phyloP scores from a whole-genome alignment of 2,888 invertebrate species.

The Ernsta delagoae region DNA sequence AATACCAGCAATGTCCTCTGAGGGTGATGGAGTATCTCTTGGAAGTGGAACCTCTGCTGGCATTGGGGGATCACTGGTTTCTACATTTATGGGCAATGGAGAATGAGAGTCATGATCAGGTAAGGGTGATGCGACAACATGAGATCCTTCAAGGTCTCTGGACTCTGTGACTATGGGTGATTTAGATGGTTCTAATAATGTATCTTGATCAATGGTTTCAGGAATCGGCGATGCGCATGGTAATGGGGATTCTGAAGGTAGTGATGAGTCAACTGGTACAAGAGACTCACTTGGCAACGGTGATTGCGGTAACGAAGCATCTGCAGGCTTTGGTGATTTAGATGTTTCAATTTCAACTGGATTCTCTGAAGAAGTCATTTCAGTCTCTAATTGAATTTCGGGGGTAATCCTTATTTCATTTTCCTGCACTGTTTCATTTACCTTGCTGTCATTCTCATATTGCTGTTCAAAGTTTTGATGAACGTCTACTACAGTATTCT shows the following conservation, averaged over 20 bases:
- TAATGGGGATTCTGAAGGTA: constrained; percentile 46
- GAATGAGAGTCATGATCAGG: constrained; percentile 27
- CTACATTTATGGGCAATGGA: constrained; percentile 27
- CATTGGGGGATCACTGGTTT: constrained; percentile 40
- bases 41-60: constrained; percentile 47
- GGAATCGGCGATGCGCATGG: constrained; percentile 46
- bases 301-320: constrained; percentile 44
- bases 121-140: constrained; percentile 40
- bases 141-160: constrained; percentile 34
- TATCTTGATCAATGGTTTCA: constrained; percentile 25
- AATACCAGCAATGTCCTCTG: constrained; percentile 30
- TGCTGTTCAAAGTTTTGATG: constrained; percentile 49
- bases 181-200: constrained; percentile 39
- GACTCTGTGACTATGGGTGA: constrained; percentile 38
- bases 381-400: constrained; percentile 39
- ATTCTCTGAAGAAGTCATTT: constrained; percentile 29
- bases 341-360: constrained; percentile 30
- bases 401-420: constrained; percentile 33
- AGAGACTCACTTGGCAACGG: constrained; percentile 48
- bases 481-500: constrained; percentile 51
- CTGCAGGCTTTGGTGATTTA: constrained; percentile 44
- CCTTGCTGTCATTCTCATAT: constrained; percentile 33
- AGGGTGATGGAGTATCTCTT: constrained; percentile 44
- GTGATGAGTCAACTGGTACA: constrained; percentile 43
- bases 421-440: constrained; percentile 40